A percentile compares a stretch with the other conserved stretches of the same genome.
Conservation (phyloP, 2,888 invertebrate species). For the Drosophila tripunctata region DNA sequence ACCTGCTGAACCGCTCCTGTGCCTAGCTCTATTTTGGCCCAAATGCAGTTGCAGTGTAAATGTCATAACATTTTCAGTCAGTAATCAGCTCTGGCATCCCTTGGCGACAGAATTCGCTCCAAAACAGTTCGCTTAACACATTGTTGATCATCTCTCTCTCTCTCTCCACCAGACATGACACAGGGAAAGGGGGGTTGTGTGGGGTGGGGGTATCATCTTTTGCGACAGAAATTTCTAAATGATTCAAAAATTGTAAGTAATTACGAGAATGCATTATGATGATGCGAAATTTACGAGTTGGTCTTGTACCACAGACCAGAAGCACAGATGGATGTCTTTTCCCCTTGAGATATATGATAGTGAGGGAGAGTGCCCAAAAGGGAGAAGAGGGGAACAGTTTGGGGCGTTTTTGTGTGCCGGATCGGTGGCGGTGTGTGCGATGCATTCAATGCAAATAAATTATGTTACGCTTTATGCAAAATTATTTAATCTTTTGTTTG, state of each 20-base stretch:
- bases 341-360: not conserved
- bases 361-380: not conserved
- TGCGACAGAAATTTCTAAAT: slow-evolving; percentile 75
- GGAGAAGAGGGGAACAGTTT: not conserved
- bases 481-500: slow-evolving; percentile 81
- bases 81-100: slow-evolving; percentile 63
- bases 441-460: slow-evolving; percentile 81
- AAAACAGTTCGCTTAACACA: slow-evolving; percentile 54
- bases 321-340: slow-evolving; percentile 20
- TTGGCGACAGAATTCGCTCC: slow-evolving; percentile 13
- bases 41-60: slow-evolving; percentile 66
- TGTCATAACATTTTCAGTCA: slow-evolving; percentile 73
- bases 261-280: slow-evolving; percentile 80
- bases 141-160: slow-evolving; percentile 29
- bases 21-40: slow-evolving; percentile 20
- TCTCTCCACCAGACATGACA: slow-evolving; percentile 1
- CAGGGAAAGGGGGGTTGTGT: not conserved
- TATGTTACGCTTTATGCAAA: slow-evolving; percentile 81
- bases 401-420: slow-evolving; percentile 51
- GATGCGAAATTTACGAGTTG: slow-evolving; percentile 78
- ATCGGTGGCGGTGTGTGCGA: slow-evolving; percentile 77
- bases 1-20: slow-evolving; percentile 47
- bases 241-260: slow-evolving; percentile 83
- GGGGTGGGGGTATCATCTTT: slow-evolving; percentile 47
- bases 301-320: slow-evolving; percentile 26